These are phyloP conservation scores for Rhynchomys soricoides DNA, from an alignment of 2,113 vertebrate genomes.

Conservation along the genomic window DNA sequence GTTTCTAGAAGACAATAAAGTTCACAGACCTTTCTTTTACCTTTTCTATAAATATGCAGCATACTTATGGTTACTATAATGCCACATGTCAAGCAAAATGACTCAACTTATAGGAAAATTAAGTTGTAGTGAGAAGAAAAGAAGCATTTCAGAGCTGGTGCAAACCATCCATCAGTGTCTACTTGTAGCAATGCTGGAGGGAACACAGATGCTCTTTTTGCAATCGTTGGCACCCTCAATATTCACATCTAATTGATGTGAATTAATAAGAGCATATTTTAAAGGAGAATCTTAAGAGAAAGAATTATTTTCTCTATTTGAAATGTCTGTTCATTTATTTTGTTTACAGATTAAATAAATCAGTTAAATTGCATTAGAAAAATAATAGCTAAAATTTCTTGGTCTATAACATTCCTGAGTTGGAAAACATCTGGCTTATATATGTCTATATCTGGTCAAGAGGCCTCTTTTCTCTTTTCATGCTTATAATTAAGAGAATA, in stretches of 20 bases:
- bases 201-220: background rate
- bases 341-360: background rate
- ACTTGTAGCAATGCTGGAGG: background rate
- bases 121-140: background rate
- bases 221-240: background rate
- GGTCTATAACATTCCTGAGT: background rate
- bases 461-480: background rate
- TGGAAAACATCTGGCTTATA: background rate
- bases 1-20: background rate
- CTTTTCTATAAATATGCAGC: background rate
- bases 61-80: background rate
- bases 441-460: slow-evolving; percentile 6
- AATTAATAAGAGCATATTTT: background rate
- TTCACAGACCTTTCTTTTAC: background rate
- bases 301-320: background rate
- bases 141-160: background rate
- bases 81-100: background rate
- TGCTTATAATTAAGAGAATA: slow-evolving; percentile 12
- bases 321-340: background rate
- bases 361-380: background rate
- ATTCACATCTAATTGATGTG: background rate
- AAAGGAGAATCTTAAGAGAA: background rate
- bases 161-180: background rate
- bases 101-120: background rate
- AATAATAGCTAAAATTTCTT: slow-evolving; percentile 39